Conservation (phyloP, 2,888 invertebrate genomes). For the Hypomecis punctinalis region DNA sequence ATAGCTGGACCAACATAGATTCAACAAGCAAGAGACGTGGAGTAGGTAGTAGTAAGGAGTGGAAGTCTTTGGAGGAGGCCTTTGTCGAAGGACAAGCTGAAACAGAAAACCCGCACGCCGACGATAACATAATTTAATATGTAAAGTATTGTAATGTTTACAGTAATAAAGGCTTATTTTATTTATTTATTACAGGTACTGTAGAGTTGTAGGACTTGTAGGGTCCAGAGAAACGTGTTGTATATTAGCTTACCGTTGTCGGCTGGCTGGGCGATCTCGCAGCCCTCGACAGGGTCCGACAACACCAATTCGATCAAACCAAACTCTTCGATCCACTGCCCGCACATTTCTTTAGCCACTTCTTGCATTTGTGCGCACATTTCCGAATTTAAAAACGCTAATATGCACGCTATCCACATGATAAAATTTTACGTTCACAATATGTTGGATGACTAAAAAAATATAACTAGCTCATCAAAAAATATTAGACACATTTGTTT, state of each 20-base stretch:
- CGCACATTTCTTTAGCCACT: background rate
- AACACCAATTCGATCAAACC: conserved; percentile 21
- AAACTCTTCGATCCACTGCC: conserved; percentile 10
- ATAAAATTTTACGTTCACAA: background rate
- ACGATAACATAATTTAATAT: too few species aligned
- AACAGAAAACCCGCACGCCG: too few species aligned
- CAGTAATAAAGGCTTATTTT: too few species aligned
- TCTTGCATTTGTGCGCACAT: conserved; percentile 13
- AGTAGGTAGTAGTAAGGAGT: too few species aligned
- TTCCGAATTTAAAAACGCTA: background rate
- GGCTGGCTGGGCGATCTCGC: conserved; percentile 42
- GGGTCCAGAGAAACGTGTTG: too few species aligned
- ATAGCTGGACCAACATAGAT: too few species aligned
- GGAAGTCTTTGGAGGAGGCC: too few species aligned
- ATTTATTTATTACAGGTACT: too few species aligned
- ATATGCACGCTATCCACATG: background rate
- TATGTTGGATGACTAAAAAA: background rate
- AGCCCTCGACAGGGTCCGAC: conserved; percentile 43
- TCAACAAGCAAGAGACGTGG: too few species aligned
- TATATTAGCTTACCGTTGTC: conserved; percentile 33
- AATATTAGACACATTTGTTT: background rate
- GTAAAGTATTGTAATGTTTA: too few species aligned
- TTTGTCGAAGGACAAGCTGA: too few species aligned
- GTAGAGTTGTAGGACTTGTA: too few species aligned
- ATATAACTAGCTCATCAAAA: background rate